Conservation (phyloP, 1,140 invertebrate genomes). For the Cydia amplana region DNA sequence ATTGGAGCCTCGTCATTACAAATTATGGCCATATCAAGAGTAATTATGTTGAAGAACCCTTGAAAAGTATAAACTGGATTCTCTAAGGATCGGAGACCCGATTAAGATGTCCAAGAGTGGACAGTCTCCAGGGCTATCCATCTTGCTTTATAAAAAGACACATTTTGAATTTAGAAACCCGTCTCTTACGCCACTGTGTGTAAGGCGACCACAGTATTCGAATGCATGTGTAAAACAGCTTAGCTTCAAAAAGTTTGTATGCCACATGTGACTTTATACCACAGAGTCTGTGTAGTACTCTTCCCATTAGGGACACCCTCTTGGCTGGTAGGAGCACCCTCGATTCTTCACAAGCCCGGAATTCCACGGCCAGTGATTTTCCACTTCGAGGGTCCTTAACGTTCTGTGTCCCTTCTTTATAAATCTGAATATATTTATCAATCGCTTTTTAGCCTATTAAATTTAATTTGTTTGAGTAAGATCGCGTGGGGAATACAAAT, state of each 20-base stretch:
- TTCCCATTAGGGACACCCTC: conserved; percentile 45
- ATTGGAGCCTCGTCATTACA: conserved; percentile 38
- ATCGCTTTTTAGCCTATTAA: conserved; percentile 35
- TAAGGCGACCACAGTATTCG: not conserved
- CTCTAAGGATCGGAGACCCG: conserved; percentile 33
- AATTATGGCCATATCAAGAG: conserved; percentile 36
- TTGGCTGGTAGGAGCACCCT: conserved; percentile 42
- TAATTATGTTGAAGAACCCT: conserved; percentile 30
- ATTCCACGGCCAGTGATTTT: conserved; percentile 49
- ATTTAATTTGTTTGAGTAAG: not conserved
- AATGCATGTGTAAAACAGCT: not conserved
- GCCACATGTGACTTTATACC: not conserved
- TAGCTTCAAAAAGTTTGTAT: not conserved
- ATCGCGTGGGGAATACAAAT: too few species aligned
- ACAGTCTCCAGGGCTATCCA: conserved; percentile 34
- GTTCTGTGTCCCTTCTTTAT: conserved; percentile 42
- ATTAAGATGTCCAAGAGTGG: conserved; percentile 46
- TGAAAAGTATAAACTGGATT: conserved; percentile 34
- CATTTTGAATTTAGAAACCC: not conserved
- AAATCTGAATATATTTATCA: conserved; percentile 38
- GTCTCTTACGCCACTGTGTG: not conserved
- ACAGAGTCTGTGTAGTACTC: conserved; percentile 25
- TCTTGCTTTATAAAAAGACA: not conserved
- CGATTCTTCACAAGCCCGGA: conserved; percentile 46
- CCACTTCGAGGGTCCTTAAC: conserved; percentile 41